Base-by-base conservation (phyloP, 1,140 invertebrate species). In the Drosophila azteca region DNA sequence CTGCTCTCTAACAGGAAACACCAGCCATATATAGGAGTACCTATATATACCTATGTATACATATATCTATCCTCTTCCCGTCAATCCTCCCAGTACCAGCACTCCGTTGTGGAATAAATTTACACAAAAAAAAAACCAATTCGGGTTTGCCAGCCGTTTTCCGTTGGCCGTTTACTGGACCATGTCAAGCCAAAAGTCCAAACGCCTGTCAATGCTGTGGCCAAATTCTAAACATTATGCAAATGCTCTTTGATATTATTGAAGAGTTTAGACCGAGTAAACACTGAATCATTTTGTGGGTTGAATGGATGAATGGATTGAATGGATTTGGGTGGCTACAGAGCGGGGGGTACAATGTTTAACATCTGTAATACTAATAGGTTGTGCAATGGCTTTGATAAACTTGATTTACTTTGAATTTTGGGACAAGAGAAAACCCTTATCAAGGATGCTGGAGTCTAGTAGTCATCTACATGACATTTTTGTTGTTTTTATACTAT, bases 211-310 rank as follows among this genome's bases (percentile, higher is more conserved):
- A 39, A 8, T 43, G 63, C 64, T 52, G 66, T 52, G 66, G 15
- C 35, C 35, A 65, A 68, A 68, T 58, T 69, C 64, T 57, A 69
- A 69, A 69, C 66, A 69, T 69, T 69, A 69, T 69, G 66, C 66
- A 69, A 68, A 69, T 69, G 64, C 66, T 69, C 63, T 69, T 69
- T 69, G 66, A 69, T 69, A 68, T 69, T 58, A 49, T 69, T 68
- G 64, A 69, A 41, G 45, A 57, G 66, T 49, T 68, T 68, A 49
- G 63, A 43, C 66, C 68, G 50, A 48, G 63, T 57, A 69, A 69
- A 58, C 64, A 69, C 31, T 69, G 66, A 57, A 68, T 45, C 41
- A 68, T 68, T 68, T 45, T 68, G 45, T 68, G 64, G 66, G 46
- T n/a, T 44, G 20, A 11, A 35, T 31, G 66, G 13, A 8, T 26